Base-by-base conservation (phyloP, 2,113 vertebrate species). In the Machaerirhynchus nigripectus region DNA sequence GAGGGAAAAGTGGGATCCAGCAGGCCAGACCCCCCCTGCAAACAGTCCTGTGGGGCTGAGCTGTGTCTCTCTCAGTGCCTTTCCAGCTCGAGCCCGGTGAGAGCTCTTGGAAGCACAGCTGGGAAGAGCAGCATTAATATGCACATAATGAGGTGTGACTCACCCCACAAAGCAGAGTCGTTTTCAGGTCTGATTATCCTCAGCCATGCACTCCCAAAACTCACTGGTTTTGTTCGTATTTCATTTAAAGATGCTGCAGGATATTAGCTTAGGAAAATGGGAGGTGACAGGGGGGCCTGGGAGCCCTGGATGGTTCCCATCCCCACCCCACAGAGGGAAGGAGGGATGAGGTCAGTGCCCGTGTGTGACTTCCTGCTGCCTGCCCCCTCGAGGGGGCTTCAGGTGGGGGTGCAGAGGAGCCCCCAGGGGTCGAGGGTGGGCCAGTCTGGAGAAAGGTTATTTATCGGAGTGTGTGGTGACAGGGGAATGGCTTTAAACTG, bases 141-240 rank as follows among this genome's bases (percentile, higher is more conserved):
- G 95, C 80, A 84, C 86, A 89, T 92, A 21, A 89, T 84, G 59
- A 75, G 64, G 77, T 35, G 86, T 95, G 93, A 95, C 30, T 97
- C 94, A 88, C 46, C 47, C 55, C 44, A 60, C 63, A 26, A 42
- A 56, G 53, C 47, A 88, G 83, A 89, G 65, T 40, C 53, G 53
- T 91, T 91, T 91, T 92, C 80, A 60, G 80, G 84, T 90, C 86
- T 33, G 4, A 90, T 95, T 89, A 94, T 56, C 80, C 87, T 92
- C 93, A 91, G 64, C 76, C 1, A 0, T 39, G 52, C 4, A 1
- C 71, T 80, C 71, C 55, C 39, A 6, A 63, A 79, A 42, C 35
- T 31, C 0, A 0, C 46, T 40, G 18, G 31, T 23, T 88, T 80
- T 94, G 46, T 77, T 89, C n/a, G 1, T 39, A 3, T 84, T 71